Base-by-base conservation (phyloP, 2,113 vertebrate genomes). In the Microcebus tavaratra region DNA sequence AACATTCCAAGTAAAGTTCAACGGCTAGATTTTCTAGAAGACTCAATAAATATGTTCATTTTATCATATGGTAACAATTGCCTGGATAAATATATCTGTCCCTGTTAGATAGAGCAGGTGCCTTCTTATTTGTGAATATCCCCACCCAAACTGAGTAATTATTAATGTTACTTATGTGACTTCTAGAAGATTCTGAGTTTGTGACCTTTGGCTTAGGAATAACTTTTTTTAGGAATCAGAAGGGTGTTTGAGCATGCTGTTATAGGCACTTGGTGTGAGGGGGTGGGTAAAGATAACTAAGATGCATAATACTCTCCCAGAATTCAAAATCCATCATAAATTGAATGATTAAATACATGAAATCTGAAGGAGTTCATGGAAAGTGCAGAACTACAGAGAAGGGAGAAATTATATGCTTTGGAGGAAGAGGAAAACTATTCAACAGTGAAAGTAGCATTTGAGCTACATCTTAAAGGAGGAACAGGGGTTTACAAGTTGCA, bases 41-140 rank as follows among this genome's bases (percentile, higher is more conserved):
- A 78, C 17, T 0, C 0, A 25, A 29, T 17, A 86, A 63, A 63
- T 36, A 91, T 1, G 2, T 2, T 18, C 4, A n/a, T 8, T 11
- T 79, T 83, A 6, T 13, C 25, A 45, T 36, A n/a, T 13, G 6
- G 20, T 11, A 92, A 82, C 23, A 90, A 63, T 55, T 34, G 55
- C 18, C 3, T 75, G 0, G 3, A 3, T 68, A 79, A 78, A 36
- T 31, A 39, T 29, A 36, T 50, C 23, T 45, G 6, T 57, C 25
- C 57, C 4, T 36, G 20, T 92, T 67, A 79, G 4, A 45, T 34
- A 12, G 0, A 31, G 3, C 7, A 10, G 48, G n/a, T 1, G 55
- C 4, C 0, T 4, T 39, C 18, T 18, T 39, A 3, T 67, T 87
- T 67, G 29, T 68, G 8, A 92, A 27, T 48, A 68, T 48, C 11